Conservation (phyloP, 2,797 vertebrate species). For the Ctenosaura bakeri region DNA sequence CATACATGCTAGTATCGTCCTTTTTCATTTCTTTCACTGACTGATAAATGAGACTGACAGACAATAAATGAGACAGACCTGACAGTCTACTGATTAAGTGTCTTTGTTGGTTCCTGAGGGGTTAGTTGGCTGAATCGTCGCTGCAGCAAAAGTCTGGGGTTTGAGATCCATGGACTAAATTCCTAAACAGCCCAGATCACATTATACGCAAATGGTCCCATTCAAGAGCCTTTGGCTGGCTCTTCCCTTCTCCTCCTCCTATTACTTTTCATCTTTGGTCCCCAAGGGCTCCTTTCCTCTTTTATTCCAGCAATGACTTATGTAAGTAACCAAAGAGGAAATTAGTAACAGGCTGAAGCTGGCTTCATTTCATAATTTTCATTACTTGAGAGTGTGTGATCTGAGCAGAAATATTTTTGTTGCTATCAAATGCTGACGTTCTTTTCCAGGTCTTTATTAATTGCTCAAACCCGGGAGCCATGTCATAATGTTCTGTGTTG, state of each 20-base stretch:
- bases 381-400: background rate
- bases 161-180: background rate
- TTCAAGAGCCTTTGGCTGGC: constrained; percentile 47
- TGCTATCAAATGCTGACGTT: constrained; percentile 21
- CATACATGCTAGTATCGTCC: background rate
- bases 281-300: background rate
- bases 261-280: constrained; percentile 3
- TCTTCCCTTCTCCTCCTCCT: constrained; percentile 1
- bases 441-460: background rate
- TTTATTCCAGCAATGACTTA: constrained; percentile 1
- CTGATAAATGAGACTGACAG: background rate
- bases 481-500: constrained; percentile 30
- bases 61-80: background rate
- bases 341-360: background rate
- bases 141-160: background rate
- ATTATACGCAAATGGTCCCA: background rate
- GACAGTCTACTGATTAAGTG: background rate
- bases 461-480: background rate
- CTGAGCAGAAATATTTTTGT: constrained; percentile 27
- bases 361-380: constrained; percentile 18
- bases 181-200: background rate
- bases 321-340: constrained; percentile 17
- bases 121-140: background rate
- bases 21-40: background rate
- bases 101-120: background rate